phyloP scores from a whole-genome alignment of 2,797 vertebrate genomes.

The Corythornis leucogaster region DNA sequence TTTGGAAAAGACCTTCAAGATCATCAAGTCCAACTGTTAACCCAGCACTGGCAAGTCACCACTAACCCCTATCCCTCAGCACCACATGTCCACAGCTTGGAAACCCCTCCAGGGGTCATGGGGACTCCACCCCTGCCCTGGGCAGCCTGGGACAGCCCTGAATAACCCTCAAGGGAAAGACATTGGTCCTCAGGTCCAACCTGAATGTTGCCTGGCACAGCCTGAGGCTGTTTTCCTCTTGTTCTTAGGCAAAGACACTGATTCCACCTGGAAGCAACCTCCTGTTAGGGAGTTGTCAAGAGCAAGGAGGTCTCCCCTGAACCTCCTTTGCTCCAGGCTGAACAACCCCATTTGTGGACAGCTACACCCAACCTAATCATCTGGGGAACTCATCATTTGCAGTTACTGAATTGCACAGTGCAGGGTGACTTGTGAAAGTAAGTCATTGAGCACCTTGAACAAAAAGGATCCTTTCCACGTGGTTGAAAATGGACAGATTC shows the following conservation, averaged over 20 bases:
- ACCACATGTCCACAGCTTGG: not conserved
- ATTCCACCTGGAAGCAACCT: not conserved
- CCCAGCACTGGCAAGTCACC: no score
- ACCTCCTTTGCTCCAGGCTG: not conserved
- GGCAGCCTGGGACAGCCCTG: not conserved
- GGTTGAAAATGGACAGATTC: not conserved
- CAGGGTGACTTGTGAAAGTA: not conserved
- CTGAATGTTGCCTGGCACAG: not conserved
- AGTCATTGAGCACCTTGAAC: not conserved
- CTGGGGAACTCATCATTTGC: not conserved
- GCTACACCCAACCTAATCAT: not conserved
- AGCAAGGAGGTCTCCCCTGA: not conserved
- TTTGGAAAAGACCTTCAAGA: not conserved
- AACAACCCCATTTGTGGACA: not conserved
- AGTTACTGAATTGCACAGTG: fast-evolving
- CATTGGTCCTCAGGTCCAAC: not conserved
- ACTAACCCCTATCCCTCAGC: not conserved
- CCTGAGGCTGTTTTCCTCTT: not conserved
- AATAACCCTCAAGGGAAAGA: not conserved
- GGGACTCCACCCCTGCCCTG: not conserved
- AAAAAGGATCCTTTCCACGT: not conserved
- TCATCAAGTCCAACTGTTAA: not conserved
- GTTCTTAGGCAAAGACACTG: not conserved
- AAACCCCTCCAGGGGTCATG: not conserved
- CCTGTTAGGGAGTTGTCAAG: not conserved